phyloP scores from a whole-genome alignment of 2,888 invertebrate genomes.

The Nymphalis polychloros region DNA sequence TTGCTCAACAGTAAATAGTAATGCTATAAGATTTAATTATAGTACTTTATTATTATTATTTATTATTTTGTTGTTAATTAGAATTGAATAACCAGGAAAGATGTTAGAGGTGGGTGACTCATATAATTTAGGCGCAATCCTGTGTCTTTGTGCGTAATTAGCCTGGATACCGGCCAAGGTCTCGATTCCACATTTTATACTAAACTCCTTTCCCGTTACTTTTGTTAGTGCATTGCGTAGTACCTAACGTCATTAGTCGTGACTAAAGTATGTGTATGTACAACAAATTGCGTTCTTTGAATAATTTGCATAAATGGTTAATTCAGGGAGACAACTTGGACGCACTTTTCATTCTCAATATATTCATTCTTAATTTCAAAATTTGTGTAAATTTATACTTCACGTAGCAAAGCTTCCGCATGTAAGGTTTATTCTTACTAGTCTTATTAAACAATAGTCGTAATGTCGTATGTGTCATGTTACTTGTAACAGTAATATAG shows the following conservation, averaged over 20 bases:
- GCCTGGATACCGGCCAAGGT: slow-evolving; percentile 73
- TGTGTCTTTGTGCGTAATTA: slow-evolving; percentile 50
- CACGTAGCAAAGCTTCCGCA: not conserved
- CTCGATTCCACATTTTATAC: slow-evolving; percentile 48
- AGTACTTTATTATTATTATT: too few species aligned
- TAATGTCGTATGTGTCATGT: too few species aligned
- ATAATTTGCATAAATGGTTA: slow-evolving; percentile 13
- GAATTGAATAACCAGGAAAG: not conserved
- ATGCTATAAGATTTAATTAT: too few species aligned
- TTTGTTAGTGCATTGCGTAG: slow-evolving; percentile 28
- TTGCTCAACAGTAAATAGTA: too few species aligned
- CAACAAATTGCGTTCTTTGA: slow-evolving; percentile 6
- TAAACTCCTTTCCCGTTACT: slow-evolving; percentile 67
- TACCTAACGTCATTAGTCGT: slow-evolving; percentile 41
- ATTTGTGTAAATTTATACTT: not conserved
- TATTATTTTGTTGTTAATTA: not conserved
- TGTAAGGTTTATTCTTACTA: not conserved
- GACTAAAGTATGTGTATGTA: slow-evolving; percentile 10
- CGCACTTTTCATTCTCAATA: slow-evolving; percentile 1
- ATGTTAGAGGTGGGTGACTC: slow-evolving; percentile 6
- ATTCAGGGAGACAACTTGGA: not conserved
- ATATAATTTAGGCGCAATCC: slow-evolving; percentile 9
- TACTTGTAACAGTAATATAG: too few species aligned
- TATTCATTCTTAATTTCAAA: not conserved
- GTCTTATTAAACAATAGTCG: too few species aligned